Base-by-base conservation (phyloP, 2,797 vertebrate genomes). In the Parambassis ranga region DNA sequence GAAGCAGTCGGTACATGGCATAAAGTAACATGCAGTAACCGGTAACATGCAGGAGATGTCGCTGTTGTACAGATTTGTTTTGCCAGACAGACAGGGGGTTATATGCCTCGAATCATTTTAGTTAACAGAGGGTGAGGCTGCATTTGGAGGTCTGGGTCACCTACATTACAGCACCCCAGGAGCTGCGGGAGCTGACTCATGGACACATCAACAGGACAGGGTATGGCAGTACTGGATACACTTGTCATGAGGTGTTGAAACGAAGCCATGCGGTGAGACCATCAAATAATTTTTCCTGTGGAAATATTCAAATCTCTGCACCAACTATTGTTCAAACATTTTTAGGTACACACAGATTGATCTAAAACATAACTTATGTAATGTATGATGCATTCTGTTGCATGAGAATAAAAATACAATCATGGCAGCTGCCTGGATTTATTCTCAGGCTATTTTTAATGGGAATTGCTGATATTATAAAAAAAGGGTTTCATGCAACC, bases 151-250 rank as follows among this genome's bases (percentile, higher is more conserved):
- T 52, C 20, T 16, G 35, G 72, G 62, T 75, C 77, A 79, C 68
- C 71, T 51, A 56, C 42, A 53, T 9, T 71, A 32, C 44, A 62
- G 15, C 47, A 39, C 39, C 65, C 38, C 50, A 24, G 57, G 14
- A 72, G 47, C 64, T 18, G 46, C 53, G 71, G 58, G 41, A 47
- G n/a, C 62, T 80, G 68, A 78, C 42, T 80, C 74, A 78, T 19
- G n/a, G 30, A 63, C 64, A 65, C 59, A 68, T 61, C 55, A 68
- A 43, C 38, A 31, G 23, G 49, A 35, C 42, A 49, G 41, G 20
- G 41, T 38, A 63, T 19, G 46, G 28, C 47, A 27, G 23, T 6
- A 10, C 30, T 31, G 37, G 62, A 44, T 28, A 42, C 35, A 47
- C 70, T 58, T 59, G 47, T 67, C 65, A 65, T 37, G 6, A 57